Evolutionary conservation across 2,888 invertebrate species (phyloP), one percentile per base, ranked within the genome.

Genomic region (Pecten maximus): DNA sequence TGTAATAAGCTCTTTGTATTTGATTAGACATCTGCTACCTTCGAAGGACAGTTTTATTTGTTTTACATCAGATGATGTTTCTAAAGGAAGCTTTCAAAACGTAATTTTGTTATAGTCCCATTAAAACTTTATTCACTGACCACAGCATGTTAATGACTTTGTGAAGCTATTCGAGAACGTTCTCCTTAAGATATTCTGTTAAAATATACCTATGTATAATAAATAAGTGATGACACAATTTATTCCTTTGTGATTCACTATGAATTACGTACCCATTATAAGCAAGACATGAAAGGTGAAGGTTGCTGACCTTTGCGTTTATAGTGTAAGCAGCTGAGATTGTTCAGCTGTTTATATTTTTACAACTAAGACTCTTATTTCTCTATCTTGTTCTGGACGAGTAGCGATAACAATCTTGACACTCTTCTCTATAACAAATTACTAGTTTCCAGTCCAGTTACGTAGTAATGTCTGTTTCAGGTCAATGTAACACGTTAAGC

Each of bases 361-460:
- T 10, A 74, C 74, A 23, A 35, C 19, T 19, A 74, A 4, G 35
- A 74, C 74, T 35, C 54, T 54, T 0, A 3, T n/a, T 35, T 74
- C 2, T 74, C 28, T 35, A 74, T 74, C 74, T 74, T 28, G 74
- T 74, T 23, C 35, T 23, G 2, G 19, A 10, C 35, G 19, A 23
- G 74, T 23, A 35, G 35, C 6, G 74, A 74, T 74, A 74, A 74
- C 74, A 35, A 74, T 74, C 74, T 74, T 23, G 10, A 74, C 74
- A 74, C 28, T 74, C 74, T 74, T 74, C 74, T 74, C 74, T 10
- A 74, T 35, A 74, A 74, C 74, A 74, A 28, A 74, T 74, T 74
- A 74, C 10, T 35, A 35, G 74, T 74, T 74, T 74, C 74, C 74
- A 74, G 74, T 74, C 74, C 74, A 74, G 74, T 74, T 74, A 74